phyloP scores from a whole-genome alignment of 1,140 invertebrate genomes.

The Drosophila sechellia region DNA sequence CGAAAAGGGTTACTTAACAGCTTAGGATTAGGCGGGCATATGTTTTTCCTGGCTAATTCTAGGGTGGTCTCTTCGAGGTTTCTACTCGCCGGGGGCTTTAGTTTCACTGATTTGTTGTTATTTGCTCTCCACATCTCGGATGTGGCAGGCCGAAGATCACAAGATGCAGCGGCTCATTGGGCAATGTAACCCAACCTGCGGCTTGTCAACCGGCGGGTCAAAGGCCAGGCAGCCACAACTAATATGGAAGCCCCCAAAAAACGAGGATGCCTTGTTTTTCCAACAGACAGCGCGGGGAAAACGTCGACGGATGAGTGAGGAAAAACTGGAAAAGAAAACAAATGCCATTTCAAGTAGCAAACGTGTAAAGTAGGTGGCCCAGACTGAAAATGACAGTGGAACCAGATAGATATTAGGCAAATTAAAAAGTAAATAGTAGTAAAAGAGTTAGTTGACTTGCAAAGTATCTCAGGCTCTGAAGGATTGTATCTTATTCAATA shows the following conservation, averaged over 20 bases:
- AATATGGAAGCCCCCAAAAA: constrained; percentile 59
- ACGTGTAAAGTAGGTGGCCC: constrained; percentile 82
- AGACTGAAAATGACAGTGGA: constrained; percentile 49
- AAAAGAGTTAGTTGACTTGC: not conserved
- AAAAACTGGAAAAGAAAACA: constrained; percentile 70
- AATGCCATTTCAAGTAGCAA: constrained; percentile 81
- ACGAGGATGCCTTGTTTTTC: constrained; percentile 59
- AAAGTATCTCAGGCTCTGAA: too few species aligned
- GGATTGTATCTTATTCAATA: too few species aligned
- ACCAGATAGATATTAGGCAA: not conserved
- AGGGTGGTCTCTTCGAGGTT: constrained; percentile 61
- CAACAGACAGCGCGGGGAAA: constrained; percentile 51
- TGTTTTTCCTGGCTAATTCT: constrained; percentile 42
- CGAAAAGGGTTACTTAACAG: constrained; percentile 73
- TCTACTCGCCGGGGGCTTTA: constrained; percentile 43
- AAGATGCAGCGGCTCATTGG: constrained; percentile 56
- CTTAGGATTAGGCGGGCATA: constrained; percentile 64
- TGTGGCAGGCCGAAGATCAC: constrained; percentile 46
- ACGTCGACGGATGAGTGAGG: constrained; percentile 35
- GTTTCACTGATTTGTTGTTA: constrained; percentile 76
- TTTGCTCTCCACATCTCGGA: constrained; percentile 77
- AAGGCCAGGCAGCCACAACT: constrained; percentile 72
- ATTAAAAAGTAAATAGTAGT: not conserved
- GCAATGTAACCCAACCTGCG: constrained; percentile 70
- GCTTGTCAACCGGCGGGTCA: constrained; percentile 71